Evolutionary conservation across 2,797 vertebrate species (phyloP), one percentile per base, ranked within the genome.

Genomic region (Parambassis ranga): DNA sequence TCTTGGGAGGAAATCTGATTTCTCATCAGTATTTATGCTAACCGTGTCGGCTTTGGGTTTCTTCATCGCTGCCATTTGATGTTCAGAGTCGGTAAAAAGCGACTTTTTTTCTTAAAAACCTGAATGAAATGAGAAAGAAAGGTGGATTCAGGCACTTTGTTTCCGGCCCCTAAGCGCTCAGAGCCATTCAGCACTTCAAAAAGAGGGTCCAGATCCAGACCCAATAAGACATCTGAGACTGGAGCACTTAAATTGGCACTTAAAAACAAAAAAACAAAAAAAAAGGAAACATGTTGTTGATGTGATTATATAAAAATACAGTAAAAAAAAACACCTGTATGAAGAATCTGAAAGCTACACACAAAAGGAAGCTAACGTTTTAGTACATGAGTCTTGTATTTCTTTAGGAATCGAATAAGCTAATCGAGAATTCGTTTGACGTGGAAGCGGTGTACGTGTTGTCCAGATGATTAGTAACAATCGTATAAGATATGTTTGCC

Each of bases 231-330:
- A 75, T 82, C 76, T 82, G 62, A 79, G 65, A 79, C 66, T 47
- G 70, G 64, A 88, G 91, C 91, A 92, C 91, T 93, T 92, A 89
- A 66, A 78, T 79, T 68, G 81, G 82, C 89, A 84, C 88, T 89
- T 85, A 59, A 71, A n/a, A n/a, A n/a, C n/a, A n/a, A n/a, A n/a
- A n/a, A n/a, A n/a, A n/a, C n/a, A n/a, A n/a, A n/a, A n/a, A n/a
- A n/a, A 52, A 27, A 71, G 14, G 8, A 79, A 73, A 68, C 10
- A 39, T 55, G 15, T 44, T 38, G 14, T 69, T 32, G 13, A 82
- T 39, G 28, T 52, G 4, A 56, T 41, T 7, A 44, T 62, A 41
- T 33, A 7, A 79, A 46, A 24, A 57, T 51, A 47, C 36, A 63
- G 7, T 32, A 18, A 33, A 44, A 31, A 31, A 60, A 51, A 41